Percentiles rank a stretch among this genome's conserved stretches.
phyloP scores from a whole-genome alignment of 1,140 invertebrate genomes.

The Brachionus koreanus region DNA sequence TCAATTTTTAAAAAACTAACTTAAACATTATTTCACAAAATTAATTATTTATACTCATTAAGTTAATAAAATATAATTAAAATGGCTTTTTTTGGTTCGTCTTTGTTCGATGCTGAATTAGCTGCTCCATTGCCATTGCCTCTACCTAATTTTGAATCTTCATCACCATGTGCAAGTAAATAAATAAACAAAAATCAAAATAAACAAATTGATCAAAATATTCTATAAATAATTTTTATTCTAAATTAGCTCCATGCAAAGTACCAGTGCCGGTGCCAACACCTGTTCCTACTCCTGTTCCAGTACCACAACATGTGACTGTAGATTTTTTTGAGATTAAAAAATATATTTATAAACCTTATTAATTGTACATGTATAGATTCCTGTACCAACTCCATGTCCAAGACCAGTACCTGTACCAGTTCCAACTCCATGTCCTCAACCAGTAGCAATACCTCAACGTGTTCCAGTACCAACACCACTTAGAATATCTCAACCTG shows the following conservation, averaged over 20 bases:
- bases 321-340: too few species aligned
- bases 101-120: not conserved
- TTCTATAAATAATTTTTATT: too few species aligned
- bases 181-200: not conserved
- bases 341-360: too few species aligned
- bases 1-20: not conserved
- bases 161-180: not conserved
- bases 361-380: not conserved
- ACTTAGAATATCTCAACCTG: not conserved
- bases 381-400: not conserved
- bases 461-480: not conserved
- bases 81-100: conserved; percentile 3
- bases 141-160: not conserved
- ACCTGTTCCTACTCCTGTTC: not conserved
- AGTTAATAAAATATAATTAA: not conserved
- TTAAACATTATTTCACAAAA: not conserved
- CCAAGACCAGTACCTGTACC: not conserved
- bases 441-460: not conserved
- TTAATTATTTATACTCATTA: not conserved
- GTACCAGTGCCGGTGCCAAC: not conserved
- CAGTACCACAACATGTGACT: not conserved
- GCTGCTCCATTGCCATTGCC: not conserved
- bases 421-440: not conserved
- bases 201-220: too few species aligned
- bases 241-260: not conserved